A percentile compares a stretch with the other conserved stretches of the same genome.
Conservation (phyloP, 1,140 invertebrate species). For the Halesus radiatus region DNA sequence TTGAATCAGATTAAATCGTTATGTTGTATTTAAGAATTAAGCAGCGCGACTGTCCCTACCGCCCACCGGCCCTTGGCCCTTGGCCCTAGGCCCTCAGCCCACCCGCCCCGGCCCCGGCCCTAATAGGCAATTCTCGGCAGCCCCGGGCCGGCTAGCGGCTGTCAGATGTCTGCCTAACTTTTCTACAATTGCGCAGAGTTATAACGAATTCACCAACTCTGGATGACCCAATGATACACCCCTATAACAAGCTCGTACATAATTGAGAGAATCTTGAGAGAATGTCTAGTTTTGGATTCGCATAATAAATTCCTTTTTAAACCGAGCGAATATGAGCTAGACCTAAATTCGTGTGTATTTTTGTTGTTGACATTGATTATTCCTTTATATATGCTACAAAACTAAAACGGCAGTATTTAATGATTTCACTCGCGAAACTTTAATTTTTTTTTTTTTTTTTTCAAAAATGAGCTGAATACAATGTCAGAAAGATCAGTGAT, state of each 20-base stretch:
- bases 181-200: constrained; percentile 5
- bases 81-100: too few relatives aligned
- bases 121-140: not conserved
- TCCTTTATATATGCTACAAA: too few relatives aligned
- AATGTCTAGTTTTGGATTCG: not conserved
- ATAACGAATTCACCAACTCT: constrained; percentile 18
- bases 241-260: not conserved
- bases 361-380: too few relatives aligned
- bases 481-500: too few relatives aligned
- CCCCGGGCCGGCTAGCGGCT: not conserved
- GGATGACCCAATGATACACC: not conserved
- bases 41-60: not conserved
- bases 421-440: too few relatives aligned
- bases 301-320: not conserved
- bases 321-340: too few relatives aligned
- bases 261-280: not conserved
- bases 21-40: constrained; percentile 19
- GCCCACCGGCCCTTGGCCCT: not conserved
- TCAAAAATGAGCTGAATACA: too few relatives aligned
- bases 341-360: too few relatives aligned
- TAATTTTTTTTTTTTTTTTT: too few relatives aligned
- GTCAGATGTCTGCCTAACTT: constrained; percentile 12
- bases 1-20: constrained; percentile 21
- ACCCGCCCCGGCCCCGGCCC: not conserved
- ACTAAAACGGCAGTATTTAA: too few relatives aligned